Conservation (phyloP, 1,140 invertebrate species). For the Copidosoma floridanum region DNA sequence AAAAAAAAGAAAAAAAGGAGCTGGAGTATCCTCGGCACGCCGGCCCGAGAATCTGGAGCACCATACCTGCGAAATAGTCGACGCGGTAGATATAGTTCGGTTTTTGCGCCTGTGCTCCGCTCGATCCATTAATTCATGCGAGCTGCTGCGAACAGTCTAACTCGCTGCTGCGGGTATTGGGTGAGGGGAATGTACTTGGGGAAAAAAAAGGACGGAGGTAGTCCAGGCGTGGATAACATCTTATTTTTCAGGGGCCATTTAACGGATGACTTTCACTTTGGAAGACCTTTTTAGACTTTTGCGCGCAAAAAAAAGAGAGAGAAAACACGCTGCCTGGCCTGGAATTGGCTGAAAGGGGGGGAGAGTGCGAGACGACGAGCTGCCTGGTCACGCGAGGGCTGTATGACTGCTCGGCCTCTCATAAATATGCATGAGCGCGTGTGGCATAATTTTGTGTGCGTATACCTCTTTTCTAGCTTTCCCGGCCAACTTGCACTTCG, state of each 20-base stretch:
- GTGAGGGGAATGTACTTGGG: too few species aligned
- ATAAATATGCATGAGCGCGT: slow-evolving; percentile 25
- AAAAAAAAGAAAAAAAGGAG: too few species aligned
- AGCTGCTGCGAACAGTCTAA: too few species aligned
- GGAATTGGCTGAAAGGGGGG: background rate
- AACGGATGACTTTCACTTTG: slow-evolving; percentile 11
- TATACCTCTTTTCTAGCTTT: slow-evolving; percentile 4
- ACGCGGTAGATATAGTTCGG: too few species aligned
- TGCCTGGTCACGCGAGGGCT: slow-evolving; percentile 15
- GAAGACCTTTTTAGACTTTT: slow-evolving; percentile 11
- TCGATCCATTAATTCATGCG: too few species aligned
- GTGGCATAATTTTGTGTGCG: slow-evolving; percentile 26
- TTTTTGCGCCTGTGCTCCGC: too few species aligned
- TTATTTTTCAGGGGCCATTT: slow-evolving; percentile 7
- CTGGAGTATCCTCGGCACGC: background rate
- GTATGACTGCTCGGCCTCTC: background rate
- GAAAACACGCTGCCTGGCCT: too few species aligned
- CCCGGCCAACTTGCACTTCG: too few species aligned
- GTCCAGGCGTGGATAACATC: background rate
- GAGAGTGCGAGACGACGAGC: background rate
- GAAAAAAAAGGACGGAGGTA: background rate
- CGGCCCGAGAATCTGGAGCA: background rate
- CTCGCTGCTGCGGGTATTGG: too few species aligned
- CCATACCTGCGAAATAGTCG: background rate
- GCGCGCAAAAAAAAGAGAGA: background rate